phyloP scores from a whole-genome alignment of 2,113 vertebrate species.

The cattle (Bos taurus) region DNA sequence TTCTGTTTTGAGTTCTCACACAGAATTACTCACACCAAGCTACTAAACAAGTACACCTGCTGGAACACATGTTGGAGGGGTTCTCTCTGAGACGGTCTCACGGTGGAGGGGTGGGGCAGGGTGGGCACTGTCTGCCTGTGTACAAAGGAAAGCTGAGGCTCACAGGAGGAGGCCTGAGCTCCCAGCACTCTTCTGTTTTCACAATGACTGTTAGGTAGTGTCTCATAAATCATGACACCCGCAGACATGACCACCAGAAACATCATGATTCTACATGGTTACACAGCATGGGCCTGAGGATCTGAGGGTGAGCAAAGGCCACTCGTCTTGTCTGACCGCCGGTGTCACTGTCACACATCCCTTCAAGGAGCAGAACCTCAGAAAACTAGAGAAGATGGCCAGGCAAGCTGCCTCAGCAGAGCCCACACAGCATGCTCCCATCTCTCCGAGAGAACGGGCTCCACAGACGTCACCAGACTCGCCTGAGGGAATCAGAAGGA shows the following conservation, averaged over 20 bases:
- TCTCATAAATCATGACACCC: neutral
- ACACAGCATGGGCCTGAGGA: neutral
- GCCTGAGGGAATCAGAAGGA: neutral
- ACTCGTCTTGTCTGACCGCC: too few species aligned
- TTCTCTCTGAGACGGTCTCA: too few species aligned
- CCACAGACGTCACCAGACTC: too few species aligned
- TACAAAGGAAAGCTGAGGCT: rapidly evolving
- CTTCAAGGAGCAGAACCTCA: too few species aligned
- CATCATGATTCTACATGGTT: neutral
- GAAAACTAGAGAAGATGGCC: neutral
- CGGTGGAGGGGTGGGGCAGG: rapidly evolving
- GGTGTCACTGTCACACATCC: too few species aligned
- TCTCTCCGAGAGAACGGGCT: too few species aligned
- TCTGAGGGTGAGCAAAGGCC: neutral
- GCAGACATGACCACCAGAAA: neutral
- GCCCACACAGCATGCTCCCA: rapidly evolving
- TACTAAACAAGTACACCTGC: too few species aligned
- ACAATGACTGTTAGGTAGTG: neutral
- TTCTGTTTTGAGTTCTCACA: too few species aligned
- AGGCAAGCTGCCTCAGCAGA: neutral
- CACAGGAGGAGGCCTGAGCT: neutral
- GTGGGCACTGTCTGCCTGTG: too few species aligned
- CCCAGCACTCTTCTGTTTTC: neutral
- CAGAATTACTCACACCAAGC: too few species aligned
- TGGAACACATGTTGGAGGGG: too few species aligned